Evolutionary conservation across 2,797 vertebrate species (phyloP).

Genomic region (Kryptopterus vitreolus): DNA sequence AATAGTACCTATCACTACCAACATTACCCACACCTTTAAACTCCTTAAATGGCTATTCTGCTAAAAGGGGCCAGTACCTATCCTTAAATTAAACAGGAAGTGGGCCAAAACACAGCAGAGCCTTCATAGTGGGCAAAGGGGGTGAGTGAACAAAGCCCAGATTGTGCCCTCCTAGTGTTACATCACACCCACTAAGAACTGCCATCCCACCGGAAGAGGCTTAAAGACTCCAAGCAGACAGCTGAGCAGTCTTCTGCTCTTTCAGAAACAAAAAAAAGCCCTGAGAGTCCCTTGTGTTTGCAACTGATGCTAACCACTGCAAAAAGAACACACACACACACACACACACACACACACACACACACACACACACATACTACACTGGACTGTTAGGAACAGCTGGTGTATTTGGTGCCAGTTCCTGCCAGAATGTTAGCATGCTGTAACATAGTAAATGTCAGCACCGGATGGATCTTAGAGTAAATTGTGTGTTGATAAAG

Average conservation of each 20-base stretch:
- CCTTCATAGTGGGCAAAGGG: constrained; percentile 34
- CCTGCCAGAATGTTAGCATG: constrained; percentile 60
- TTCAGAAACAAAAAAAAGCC: constrained; percentile 57
- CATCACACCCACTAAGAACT: constrained; percentile 52
- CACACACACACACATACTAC: constrained; percentile 24
- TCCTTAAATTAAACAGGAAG: constrained; percentile 15
- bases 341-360: constrained; percentile 16
- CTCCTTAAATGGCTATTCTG: neutral
- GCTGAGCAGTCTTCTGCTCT: constrained; percentile 62
- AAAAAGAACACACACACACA: too few relatives aligned
- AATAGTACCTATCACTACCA: neutral
- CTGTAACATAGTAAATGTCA: constrained; percentile 65
- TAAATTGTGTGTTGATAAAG: constrained; percentile 56
- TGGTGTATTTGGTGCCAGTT: constrained; percentile 67
- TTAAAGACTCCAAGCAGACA: constrained; percentile 59
- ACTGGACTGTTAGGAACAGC: constrained; percentile 63
- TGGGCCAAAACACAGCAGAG: constrained; percentile 35
- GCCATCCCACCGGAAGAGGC: constrained; percentile 61
- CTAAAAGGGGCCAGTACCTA: constrained; percentile 9
- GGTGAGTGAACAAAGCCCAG: constrained; percentile 52
- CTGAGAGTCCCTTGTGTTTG: constrained; percentile 57
- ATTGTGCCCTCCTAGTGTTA: constrained; percentile 56
- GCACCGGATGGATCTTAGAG: constrained; percentile 59
- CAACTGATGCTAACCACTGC: constrained; percentile 58
- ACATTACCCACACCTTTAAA: neutral